phyloP scores from a whole-genome alignment of 2,888 invertebrate species.

The Drosophila cracens region DNA sequence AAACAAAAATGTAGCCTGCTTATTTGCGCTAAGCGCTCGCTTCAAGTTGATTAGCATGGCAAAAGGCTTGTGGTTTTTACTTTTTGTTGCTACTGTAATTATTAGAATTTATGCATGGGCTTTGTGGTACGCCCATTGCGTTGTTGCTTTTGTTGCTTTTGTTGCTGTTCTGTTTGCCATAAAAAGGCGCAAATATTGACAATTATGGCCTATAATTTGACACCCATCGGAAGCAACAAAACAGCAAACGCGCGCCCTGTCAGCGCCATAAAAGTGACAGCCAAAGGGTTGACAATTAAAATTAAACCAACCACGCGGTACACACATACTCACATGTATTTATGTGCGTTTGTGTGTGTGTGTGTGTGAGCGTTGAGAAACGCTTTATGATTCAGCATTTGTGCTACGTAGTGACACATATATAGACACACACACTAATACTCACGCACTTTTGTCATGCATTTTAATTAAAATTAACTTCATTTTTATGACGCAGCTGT shows the following conservation, averaged over 20 bases:
- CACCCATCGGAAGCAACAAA: slow-evolving; percentile 66
- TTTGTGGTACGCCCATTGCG: slow-evolving; percentile 23
- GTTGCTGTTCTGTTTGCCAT: slow-evolving; percentile 34
- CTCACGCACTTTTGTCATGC: slow-evolving; percentile 72
- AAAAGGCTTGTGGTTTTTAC: slow-evolving; percentile 48
- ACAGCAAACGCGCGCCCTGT: slow-evolving; percentile 31
- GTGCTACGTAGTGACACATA: slow-evolving; percentile 17
- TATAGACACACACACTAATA: slow-evolving; percentile 5
- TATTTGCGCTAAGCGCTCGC: slow-evolving; percentile 56
- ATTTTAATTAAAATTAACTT: slow-evolving; percentile 81
- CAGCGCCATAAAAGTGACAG: slow-evolving; percentile 59
- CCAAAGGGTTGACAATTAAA: slow-evolving; percentile 78
- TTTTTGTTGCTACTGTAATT: slow-evolving; percentile 63
- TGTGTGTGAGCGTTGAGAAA: slow-evolving; percentile 16
- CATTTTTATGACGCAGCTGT: slow-evolving; percentile 72
- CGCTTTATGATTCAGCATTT: slow-evolving; percentile 74
- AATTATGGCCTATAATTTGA: slow-evolving; percentile 81
- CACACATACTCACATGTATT: not conserved
- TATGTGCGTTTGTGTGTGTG: slow-evolving; percentile 11
- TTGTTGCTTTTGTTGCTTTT: slow-evolving; percentile 6
- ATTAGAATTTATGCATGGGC: slow-evolving; percentile 73
- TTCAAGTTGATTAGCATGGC: slow-evolving; percentile 74
- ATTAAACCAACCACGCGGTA: slow-evolving; percentile 60
- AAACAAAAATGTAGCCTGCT: slow-evolving; percentile 49
- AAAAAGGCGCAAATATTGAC: slow-evolving; percentile 75